Conservation (phyloP, 2,113 vertebrate genomes). For the Macroglossus sobrinus region DNA sequence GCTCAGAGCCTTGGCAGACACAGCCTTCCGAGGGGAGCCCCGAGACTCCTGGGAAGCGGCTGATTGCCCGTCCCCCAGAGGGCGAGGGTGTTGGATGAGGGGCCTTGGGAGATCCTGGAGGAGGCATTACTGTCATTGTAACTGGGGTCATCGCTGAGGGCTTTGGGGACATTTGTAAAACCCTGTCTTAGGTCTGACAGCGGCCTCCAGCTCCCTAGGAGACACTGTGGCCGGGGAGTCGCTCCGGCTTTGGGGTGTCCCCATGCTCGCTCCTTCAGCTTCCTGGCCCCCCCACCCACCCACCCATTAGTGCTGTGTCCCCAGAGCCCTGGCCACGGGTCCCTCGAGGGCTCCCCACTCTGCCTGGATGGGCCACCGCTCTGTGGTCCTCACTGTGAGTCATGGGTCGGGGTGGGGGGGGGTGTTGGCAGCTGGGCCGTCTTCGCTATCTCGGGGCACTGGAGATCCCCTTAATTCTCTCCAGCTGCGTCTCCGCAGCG, state of each 20-base stretch:
- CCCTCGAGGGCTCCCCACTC: not conserved
- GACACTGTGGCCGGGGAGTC: fast-evolving
- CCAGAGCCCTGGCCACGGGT: not conserved
- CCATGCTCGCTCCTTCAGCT: fast-evolving
- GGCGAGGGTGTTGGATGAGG: fast-evolving
- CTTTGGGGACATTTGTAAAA: fast-evolving
- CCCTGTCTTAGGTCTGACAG: not conserved
- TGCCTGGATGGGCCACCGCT: not conserved
- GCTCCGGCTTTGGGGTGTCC: not conserved
- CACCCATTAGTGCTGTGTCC: fast-evolving
- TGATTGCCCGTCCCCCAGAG: not conserved
- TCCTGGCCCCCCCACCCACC: not conserved
- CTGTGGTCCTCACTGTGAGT: slow-evolving; percentile 11
- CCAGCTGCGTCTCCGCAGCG: slow-evolving; percentile 57
- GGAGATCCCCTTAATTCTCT: slow-evolving; percentile 66
- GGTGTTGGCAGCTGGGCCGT: not conserved
- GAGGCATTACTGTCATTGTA: fast-evolving
- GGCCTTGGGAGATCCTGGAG: fast-evolving
- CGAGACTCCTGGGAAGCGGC: not conserved
- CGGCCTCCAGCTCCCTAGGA: not conserved
- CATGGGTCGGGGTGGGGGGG: too few species aligned
- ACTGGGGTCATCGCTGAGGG: fast-evolving
- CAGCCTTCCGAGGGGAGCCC: not conserved
- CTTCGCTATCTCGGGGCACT: slow-evolving; percentile 49
- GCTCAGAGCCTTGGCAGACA: not conserved